Conservation (phyloP, 2,113 vertebrate species). For the Bubalus kerabau region DNA sequence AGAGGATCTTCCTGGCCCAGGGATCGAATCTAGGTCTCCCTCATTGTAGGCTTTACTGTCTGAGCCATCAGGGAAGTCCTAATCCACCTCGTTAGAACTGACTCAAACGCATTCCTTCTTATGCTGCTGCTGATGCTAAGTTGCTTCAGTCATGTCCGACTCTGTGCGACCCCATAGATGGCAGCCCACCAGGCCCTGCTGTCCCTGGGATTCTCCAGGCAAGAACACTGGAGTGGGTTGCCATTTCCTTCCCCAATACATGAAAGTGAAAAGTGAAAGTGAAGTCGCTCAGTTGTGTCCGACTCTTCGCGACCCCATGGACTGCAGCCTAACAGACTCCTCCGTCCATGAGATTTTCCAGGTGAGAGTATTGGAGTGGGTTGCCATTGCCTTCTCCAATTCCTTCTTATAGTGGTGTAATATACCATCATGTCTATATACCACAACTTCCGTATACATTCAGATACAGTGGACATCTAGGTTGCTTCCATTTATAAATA, state of each 20-base stretch:
- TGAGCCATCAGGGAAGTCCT: too few relatives aligned
- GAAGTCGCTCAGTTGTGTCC: background rate
- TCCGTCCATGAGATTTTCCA: background rate
- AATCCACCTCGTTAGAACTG: too few relatives aligned
- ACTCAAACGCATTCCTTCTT: too few relatives aligned
- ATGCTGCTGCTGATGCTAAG: too few relatives aligned
- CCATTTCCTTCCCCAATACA: too few relatives aligned
- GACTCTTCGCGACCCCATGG: background rate
- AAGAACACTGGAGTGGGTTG: too few relatives aligned
- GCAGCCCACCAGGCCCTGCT: too few relatives aligned
- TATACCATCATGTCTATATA: background rate
- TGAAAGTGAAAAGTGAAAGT: background rate
- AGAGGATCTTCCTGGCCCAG: too few relatives aligned
- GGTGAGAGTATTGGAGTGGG: background rate
- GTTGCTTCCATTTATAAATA: background rate
- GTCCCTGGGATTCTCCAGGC: too few relatives aligned
- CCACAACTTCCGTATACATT: background rate
- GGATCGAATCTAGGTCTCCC: too few relatives aligned
- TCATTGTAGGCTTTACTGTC: too few relatives aligned
- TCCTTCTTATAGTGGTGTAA: background rate
- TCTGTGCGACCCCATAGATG: too few relatives aligned
- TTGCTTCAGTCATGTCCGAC: fast-evolving
- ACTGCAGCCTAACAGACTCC: background rate
- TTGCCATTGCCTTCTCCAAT: background rate
- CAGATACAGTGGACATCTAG: background rate